These are phyloP conservation scores for Thymelicus lineola DNA, from an alignment of 2,888 invertebrate genomes.

Conservation along the genomic window DNA sequence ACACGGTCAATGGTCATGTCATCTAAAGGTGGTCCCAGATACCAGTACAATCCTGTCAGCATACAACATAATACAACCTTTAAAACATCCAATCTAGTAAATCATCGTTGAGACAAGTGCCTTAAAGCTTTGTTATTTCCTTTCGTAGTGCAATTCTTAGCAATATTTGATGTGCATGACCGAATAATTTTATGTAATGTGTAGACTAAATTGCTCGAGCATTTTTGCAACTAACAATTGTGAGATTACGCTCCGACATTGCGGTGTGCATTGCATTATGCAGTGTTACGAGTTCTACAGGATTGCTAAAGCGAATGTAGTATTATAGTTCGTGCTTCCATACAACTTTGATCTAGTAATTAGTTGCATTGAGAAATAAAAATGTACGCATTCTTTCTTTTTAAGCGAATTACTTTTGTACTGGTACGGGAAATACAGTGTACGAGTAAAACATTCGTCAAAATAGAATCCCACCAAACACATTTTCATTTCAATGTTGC, in stretches of 20 bases:
- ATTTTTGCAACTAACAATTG: slow-evolving; percentile 35
- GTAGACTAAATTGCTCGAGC: slow-evolving; percentile 25
- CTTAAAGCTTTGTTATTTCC: slow-evolving; percentile 4
- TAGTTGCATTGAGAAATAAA: slow-evolving; percentile 11
- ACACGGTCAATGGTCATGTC: too few species aligned
- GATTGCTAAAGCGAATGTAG: slow-evolving; percentile 12
- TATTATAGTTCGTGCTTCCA: slow-evolving; percentile 6
- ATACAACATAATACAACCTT: too few species aligned
- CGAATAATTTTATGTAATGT: slow-evolving; percentile 26
- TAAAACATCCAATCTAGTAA: not conserved
- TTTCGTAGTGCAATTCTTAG: slow-evolving; percentile 8
- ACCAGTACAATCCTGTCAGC: too few species aligned
- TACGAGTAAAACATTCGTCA: too few species aligned
- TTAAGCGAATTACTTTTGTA: too few species aligned
- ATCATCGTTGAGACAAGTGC: slow-evolving; percentile 3
- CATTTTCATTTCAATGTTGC: too few species aligned
- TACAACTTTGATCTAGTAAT: slow-evolving; percentile 19
- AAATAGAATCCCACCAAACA: too few species aligned
- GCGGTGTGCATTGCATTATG: slow-evolving; percentile 31
- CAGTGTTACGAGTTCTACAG: slow-evolving; percentile 20
- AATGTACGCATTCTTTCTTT: not conserved
- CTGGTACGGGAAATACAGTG: too few species aligned
- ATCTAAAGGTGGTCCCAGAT: too few species aligned
- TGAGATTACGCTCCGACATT: slow-evolving; percentile 23
- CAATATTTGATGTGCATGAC: slow-evolving; percentile 26